A percentile compares a stretch with the other conserved stretches of the same genome.
These are phyloP conservation scores for Metallyticus violacea DNA, from an alignment of 2,888 invertebrate genomes.

Conservation along the genomic window DNA sequence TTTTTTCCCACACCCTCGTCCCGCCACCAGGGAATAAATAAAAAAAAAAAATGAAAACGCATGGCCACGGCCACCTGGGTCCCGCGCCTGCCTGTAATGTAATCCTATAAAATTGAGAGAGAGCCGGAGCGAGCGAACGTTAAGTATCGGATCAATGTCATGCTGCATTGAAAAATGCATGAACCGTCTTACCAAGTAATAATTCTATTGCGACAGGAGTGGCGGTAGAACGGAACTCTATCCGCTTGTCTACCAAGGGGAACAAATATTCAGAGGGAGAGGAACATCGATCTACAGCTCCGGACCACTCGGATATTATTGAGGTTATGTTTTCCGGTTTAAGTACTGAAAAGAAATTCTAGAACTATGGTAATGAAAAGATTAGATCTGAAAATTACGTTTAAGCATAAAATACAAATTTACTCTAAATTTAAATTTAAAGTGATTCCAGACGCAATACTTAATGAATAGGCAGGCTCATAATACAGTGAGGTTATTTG, in stretches of 20 bases:
- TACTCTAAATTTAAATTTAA: no score
- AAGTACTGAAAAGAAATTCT: no score
- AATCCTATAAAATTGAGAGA: slow-evolving; percentile 19
- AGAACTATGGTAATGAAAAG: no score
- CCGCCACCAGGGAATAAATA: slow-evolving; percentile 4
- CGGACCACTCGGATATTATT: no score
- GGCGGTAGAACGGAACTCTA: background rate
- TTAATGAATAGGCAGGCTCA: no score
- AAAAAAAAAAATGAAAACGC: slow-evolving; percentile 13
- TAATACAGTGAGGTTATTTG: no score
- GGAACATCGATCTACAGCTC: no score
- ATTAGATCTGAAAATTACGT: no score
- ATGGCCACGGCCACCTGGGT: slow-evolving; percentile 14
- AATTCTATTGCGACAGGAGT: background rate
- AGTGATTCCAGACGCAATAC: no score
- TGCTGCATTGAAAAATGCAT: slow-evolving; percentile 19
- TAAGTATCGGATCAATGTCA: slow-evolving; percentile 16
- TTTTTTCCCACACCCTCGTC: background rate
- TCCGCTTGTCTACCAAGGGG: background rate
- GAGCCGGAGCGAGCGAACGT: background rate
- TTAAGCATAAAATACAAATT: no score
- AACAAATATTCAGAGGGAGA: background rate
- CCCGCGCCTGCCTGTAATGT: background rate
- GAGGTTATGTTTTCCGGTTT: background rate
- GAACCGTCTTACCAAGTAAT: slow-evolving; percentile 14